A percentile compares a stretch with the other conserved stretches of the same genome.
Conservation (phyloP, 2,888 invertebrate genomes). For the Bhutanitis thaidina region DNA sequence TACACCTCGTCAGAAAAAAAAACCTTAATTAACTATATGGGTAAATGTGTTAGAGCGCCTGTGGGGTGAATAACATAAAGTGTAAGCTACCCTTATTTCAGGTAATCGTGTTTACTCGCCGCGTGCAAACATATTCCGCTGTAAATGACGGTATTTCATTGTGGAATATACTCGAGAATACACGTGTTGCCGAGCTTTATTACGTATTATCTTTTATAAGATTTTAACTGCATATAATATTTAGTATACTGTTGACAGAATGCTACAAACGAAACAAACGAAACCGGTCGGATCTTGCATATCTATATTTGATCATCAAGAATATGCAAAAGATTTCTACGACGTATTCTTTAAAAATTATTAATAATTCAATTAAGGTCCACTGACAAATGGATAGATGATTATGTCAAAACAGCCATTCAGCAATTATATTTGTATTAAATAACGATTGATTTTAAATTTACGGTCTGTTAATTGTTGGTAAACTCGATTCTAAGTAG, state of each 20-base stretch:
- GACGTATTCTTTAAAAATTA: no score
- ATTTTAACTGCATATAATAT: constrained; percentile 23
- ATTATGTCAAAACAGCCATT: no score
- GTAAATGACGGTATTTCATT: constrained; percentile 57
- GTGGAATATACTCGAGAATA: constrained; percentile 34
- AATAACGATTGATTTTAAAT: no score
- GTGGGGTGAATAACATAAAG: constrained; percentile 59
- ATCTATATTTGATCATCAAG: no score
- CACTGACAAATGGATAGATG: no score
- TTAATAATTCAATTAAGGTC: no score
- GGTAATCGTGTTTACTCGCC: constrained; percentile 69
- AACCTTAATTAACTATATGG: constrained; percentile 27
- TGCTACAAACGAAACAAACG: not conserved
- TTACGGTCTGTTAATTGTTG: no score
- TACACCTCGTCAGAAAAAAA: constrained; percentile 27
- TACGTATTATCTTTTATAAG: constrained; percentile 29
- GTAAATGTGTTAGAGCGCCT: constrained; percentile 26
- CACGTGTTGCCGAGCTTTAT: constrained; percentile 34
- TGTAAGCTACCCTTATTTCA: constrained; percentile 67
- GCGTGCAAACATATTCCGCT: constrained; percentile 61
- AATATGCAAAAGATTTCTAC: no score
- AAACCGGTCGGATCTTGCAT: no score
- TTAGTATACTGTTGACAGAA: constrained; percentile 8
- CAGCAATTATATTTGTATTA: no score
- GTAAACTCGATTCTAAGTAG: no score